Evolutionary conservation across 2,888 invertebrate genomes (phyloP).

Genomic region (Acanthoscelides obtectus): DNA sequence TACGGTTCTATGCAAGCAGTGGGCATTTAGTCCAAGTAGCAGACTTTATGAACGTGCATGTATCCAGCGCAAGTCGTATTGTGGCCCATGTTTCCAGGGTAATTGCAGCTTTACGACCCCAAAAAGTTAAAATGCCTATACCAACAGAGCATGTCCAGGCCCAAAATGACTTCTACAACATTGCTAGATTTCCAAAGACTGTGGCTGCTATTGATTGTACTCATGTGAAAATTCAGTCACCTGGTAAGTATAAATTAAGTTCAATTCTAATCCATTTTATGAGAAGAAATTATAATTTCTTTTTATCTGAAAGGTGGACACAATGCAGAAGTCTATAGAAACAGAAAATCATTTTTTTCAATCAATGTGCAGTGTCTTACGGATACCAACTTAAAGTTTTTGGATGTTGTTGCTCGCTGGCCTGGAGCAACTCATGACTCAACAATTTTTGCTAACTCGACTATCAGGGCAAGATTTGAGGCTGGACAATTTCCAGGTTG

Average conservation of each 20-base stretch:
- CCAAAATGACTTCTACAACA: conserved; percentile 5
- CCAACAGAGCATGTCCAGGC: conserved; percentile 1
- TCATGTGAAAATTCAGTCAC: conserved; percentile 9
- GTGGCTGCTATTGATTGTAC: conserved; percentile 9
- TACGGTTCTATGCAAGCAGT: too few species aligned
- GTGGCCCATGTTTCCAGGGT: neutral
- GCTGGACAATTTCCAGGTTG: conserved; percentile 5
- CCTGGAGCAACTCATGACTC: conserved; percentile 19
- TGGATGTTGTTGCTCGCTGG: conserved; percentile 22
- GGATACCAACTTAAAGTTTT: conserved; percentile 23
- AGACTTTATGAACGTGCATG: conserved; percentile 7
- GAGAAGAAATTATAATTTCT: conserved; percentile 1
- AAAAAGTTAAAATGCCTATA: conserved; percentile 4
- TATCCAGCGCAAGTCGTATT: conserved; percentile 3
- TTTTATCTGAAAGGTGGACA: conserved; percentile 19
- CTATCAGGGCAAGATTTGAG: conserved; percentile 8
- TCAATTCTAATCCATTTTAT: neutral
- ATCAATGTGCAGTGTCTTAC: conserved; percentile 30
- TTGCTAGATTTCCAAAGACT: conserved; percentile 10
- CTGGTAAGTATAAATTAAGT: conserved; percentile 1
- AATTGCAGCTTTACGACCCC: conserved; percentile 7
- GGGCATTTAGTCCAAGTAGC: too few species aligned
- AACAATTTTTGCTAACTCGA: conserved; percentile 20
- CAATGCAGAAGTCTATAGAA: conserved; percentile 28
- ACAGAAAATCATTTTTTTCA: conserved; percentile 31